Conservation (phyloP, 2,797 vertebrate species). For the Lagorchestes hirsutus region DNA sequence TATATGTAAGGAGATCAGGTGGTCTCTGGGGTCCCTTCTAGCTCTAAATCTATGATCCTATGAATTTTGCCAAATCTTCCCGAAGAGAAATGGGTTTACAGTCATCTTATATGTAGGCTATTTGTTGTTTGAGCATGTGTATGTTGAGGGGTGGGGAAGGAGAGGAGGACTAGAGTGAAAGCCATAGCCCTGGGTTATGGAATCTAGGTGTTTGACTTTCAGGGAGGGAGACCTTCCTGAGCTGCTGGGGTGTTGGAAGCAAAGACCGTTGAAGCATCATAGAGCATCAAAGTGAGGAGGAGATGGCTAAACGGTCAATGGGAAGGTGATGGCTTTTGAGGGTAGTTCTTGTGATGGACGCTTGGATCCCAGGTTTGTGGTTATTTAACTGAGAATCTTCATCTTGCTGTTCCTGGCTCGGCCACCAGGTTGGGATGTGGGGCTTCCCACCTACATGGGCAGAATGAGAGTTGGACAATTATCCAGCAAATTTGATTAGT, state of each 20-base stretch:
- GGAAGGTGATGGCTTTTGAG: neutral
- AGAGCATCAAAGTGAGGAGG: neutral
- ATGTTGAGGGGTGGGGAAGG: neutral
- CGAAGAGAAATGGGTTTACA: neutral
- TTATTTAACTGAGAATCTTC: neutral
- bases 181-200: neutral
- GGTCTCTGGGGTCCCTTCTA: neutral
- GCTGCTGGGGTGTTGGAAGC: neutral
- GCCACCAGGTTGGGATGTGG: constrained; percentile 1
- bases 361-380: neutral
- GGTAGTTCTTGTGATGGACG: neutral
- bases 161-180: neutral
- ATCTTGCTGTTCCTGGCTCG: neutral
- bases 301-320: neutral
- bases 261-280: neutral
- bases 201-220: neutral
- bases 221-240: neutral
- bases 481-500: neutral
- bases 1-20: constrained; percentile 1
- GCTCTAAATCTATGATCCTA: neutral
- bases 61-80: neutral
- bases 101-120: neutral
- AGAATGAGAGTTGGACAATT: neutral
- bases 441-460: neutral
- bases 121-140: neutral